A percentile compares a stretch with the other conserved stretches of the same genome.
Conservation (phyloP, 2,888 invertebrate genomes). For the Drosophila kambysellisi region DNA sequence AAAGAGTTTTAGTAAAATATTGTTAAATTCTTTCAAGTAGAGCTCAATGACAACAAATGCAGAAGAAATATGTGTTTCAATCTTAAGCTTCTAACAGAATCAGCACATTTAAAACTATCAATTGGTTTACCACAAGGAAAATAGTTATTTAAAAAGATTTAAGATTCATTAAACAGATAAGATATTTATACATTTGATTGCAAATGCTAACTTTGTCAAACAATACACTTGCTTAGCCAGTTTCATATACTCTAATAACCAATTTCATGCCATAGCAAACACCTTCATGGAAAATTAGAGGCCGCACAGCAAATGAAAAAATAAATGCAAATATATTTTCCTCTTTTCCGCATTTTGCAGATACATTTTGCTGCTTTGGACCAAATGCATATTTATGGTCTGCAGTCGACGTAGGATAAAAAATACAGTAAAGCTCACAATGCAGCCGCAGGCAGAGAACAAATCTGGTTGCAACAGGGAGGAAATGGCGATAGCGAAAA, state of each 20-base stretch:
- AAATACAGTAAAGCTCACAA: slow-evolving; percentile 18
- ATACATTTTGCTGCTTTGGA: background rate
- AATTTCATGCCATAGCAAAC: background rate
- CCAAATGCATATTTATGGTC: slow-evolving; percentile 37
- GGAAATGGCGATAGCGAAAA: slow-evolving; percentile 25
- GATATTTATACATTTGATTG: background rate
- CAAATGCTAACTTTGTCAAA: background rate
- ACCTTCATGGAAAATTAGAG: background rate
- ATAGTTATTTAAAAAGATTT: background rate
- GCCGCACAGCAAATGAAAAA: background rate
- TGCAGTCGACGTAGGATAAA: slow-evolving; percentile 19
- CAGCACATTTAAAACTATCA: background rate
- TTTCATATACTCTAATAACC: background rate
- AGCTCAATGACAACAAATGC: too few relatives aligned
- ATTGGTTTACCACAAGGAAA: background rate
- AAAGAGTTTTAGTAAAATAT: background rate
- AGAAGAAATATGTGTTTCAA: background rate
- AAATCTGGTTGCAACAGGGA: slow-evolving; percentile 5
- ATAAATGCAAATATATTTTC: slow-evolving; percentile 8
- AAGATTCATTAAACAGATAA: background rate
- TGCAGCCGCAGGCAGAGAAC: background rate
- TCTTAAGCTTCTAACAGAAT: background rate
- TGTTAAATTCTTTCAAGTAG: background rate
- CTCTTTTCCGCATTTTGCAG: slow-evolving; percentile 6
- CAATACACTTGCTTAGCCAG: background rate